Base-by-base conservation (phyloP, 2,888 invertebrate species). In the Oligia fasciuncula region DNA sequence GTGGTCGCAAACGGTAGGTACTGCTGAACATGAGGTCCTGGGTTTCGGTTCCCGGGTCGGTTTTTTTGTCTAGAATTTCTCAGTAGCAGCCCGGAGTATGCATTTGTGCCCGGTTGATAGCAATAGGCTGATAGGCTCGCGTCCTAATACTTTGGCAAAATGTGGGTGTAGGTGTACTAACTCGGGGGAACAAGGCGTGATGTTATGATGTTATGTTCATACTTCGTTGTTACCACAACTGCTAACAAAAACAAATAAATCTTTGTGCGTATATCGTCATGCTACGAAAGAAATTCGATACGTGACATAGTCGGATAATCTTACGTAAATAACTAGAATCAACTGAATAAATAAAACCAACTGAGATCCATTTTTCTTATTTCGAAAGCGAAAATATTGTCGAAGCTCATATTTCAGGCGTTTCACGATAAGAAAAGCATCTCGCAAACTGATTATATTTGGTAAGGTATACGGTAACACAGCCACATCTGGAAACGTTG, bases 391-490 rank as follows among this genome's bases (percentile, higher is more conserved):
- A 84, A 79, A 83, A 85, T 79, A 85, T 83, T 77, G 62, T 76
- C 40, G 68, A 74, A 83, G 84, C 79, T 85, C 87, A 84, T 74
- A 62, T 85, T 85, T 86, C 84, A 66, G 70, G 67, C 54, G 62
- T 86, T 83, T 54, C 75, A 71, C 79, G 73, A 71, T 78, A 76
- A 79, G 76, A 79, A 83, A 83, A 85, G 76, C 79, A 86, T 83
- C 43, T 68, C 71, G 40, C 29, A 51, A 81, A 73, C 68, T 60
- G 84, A 86, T 86, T 73, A 83, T 79, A 40, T 40, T 40, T 40
- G 40, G 40, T 40, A 40, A 40, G 5, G 40, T 40, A 40, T 0
- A 40, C 40, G 40, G 40, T 40, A 5, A 40, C 40, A 40, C n/a
- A 35, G 63, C 17, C 70, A 77, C 72, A 71, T 78, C 72, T 83